These are phyloP conservation scores for Neodiprion lecontei DNA, from an alignment of 1,140 invertebrate genomes.

Conservation along the genomic window DNA sequence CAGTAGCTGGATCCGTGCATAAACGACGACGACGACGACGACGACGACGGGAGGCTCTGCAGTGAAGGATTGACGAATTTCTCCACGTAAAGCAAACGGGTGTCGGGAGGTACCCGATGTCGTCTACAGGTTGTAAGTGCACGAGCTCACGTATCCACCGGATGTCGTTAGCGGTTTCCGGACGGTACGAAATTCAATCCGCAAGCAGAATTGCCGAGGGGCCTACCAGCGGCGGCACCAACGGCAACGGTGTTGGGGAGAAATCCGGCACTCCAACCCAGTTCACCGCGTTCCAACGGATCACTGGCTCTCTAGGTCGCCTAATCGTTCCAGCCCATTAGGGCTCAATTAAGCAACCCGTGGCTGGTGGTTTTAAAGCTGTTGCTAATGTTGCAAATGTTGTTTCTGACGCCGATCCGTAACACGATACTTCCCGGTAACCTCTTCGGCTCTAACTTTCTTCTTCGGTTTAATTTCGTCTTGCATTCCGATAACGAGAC, in stretches of 20 bases:
- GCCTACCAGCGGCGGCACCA: neutral
- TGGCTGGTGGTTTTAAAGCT: neutral
- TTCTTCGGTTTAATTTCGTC: too few species aligned
- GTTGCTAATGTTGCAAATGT: conserved; percentile 7
- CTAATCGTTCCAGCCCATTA: conserved; percentile 36
- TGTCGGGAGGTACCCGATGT: neutral
- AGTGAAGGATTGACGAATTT: too few species aligned
- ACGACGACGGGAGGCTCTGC: too few species aligned
- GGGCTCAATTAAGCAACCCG: conserved; percentile 23
- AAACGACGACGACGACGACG: too few species aligned
- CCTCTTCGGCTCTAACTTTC: neutral
- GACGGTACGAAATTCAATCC: neutral
- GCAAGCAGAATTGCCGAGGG: neutral
- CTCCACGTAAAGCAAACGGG: too few species aligned
- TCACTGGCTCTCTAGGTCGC: neutral
- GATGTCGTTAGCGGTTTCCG: conserved; percentile 6
- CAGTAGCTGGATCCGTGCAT: too few species aligned
- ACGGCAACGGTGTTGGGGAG: conserved; percentile 23
- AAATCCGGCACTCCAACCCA: neutral
- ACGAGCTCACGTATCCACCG: neutral
- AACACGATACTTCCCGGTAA: neutral
- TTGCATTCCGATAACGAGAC: too few species aligned
- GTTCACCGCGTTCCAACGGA: neutral
- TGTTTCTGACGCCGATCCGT: neutral
- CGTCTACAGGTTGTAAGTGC: neutral